phyloP scores from a whole-genome alignment of 53 echinoderm and acorn worm species.

The Stichopus horrens region DNA sequence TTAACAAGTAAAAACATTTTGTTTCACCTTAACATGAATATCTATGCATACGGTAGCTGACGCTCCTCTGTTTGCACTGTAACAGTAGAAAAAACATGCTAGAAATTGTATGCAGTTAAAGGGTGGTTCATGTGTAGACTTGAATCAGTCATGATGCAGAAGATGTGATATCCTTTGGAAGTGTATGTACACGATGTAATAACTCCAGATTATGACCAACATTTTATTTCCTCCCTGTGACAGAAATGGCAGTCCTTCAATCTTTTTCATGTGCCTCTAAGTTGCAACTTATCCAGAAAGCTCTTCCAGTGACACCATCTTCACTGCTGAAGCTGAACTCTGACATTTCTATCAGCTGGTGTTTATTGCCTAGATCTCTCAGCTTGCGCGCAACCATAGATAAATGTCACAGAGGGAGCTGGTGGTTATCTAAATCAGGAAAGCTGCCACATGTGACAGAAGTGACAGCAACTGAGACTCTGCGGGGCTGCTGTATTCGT shows the following conservation, averaged over 20 bases:
- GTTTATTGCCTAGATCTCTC: not conserved
- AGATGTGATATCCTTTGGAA: too few species aligned
- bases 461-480: not conserved
- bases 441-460: not conserved
- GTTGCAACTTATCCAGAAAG: not conserved
- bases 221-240: not conserved
- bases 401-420: not conserved
- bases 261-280: not conserved
- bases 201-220: too few species aligned
- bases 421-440: not conserved
- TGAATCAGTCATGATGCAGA: too few species aligned
- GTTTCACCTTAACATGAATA: too few species aligned
- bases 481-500: not conserved
- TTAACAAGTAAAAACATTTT: too few species aligned
- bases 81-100: too few species aligned
- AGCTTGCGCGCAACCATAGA: not conserved
- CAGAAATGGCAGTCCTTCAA: conserved; percentile 7
- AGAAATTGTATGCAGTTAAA: too few species aligned
- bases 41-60: too few species aligned
- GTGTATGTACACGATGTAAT: too few species aligned
- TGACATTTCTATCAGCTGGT: not conserved
- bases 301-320: not conserved
- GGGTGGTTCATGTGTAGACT: too few species aligned
- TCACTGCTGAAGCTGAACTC: not conserved
- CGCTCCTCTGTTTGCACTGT: too few species aligned